Base-by-base conservation (phyloP, 2,888 invertebrate genomes). In the Aphidoletes aphidimyza region DNA sequence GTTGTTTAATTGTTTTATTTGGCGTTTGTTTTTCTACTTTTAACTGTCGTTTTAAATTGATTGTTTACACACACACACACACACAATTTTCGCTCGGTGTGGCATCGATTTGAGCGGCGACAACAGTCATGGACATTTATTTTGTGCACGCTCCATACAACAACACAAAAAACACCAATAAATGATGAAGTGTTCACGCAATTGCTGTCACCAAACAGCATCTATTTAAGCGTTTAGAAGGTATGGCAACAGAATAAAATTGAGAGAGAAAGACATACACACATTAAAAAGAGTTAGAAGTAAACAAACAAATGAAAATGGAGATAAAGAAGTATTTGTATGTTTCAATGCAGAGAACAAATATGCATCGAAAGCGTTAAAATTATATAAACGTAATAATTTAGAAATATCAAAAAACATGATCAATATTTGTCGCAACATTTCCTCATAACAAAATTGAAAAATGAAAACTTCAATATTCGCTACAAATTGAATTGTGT, bases 1-100 rank as follows among this genome's bases (percentile, higher is more conserved):
- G 22, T 22, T 54, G 54, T 54, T 54, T 69, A 69, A 69, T 69
- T 69, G 69, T 69, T 69, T 69, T 69, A 69, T 69, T 69, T 69
- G 69, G 69, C 30, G 26, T 69, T 69, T 69, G 69, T 69, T 30
- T 30, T 69, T 14, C 14, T 14, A 30, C 69, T 69, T 69, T 69
- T 17, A 30, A 30, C 34, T 69, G 34, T 14, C 30, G 54, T 26
- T 54, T 54, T 54, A 34, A 69, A 14, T 14, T 9, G 42, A n/a
- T n/a, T n/a, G 42, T 19, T 17, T 19, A 17, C 47, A 17, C 47
- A 11, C 6, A 47, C 47, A 47, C 47, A 8, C 6, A 47, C 6
- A 14, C 2, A 47, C 47, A 47, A 47, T 17, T 5, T 39, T 39
- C 39, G 39, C 11, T 39, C 39, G n/a, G 42, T 9, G 42, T 42